Evolutionary conservation across 1,140 invertebrate species (phyloP).

Genomic region (Drosophila serrata): DNA sequence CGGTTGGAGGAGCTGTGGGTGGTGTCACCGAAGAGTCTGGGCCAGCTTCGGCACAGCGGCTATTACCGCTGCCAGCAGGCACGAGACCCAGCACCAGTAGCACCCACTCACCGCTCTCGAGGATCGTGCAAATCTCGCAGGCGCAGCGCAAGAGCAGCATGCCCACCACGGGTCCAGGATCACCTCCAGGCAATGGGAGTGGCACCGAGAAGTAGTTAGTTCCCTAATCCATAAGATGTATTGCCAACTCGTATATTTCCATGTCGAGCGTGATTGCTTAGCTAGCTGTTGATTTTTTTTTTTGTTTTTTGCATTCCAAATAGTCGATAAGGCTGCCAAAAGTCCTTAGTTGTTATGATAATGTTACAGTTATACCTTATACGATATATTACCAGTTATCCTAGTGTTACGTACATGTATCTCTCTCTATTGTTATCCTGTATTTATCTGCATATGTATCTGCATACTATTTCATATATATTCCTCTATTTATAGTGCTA

Average conservation of each 20-base stretch:
- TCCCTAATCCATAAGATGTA: slow-evolving; percentile 13
- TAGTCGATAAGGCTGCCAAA: slow-evolving; percentile 45
- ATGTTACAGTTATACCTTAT: slow-evolving; percentile 12
- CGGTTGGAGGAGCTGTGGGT: neutral
- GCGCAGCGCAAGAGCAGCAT: slow-evolving; percentile 83
- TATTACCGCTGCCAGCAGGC: slow-evolving; percentile 52
- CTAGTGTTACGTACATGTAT: slow-evolving; percentile 38
- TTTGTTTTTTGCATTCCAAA: slow-evolving; percentile 3
- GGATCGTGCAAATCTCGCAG: slow-evolving; percentile 83
- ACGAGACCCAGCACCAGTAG: slow-evolving; percentile 75
- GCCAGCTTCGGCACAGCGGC: slow-evolving; percentile 42
- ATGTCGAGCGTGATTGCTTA: slow-evolving; percentile 8
- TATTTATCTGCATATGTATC: slow-evolving; percentile 32
- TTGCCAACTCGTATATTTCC: slow-evolving; percentile 33
- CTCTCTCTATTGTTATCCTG: slow-evolving; percentile 38
- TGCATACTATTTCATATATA: slow-evolving; percentile 17
- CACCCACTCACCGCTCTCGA: slow-evolving; percentile 80
- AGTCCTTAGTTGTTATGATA: slow-evolving; percentile 41
- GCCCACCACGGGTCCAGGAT: slow-evolving; percentile 35
- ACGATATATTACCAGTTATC: slow-evolving; percentile 23
- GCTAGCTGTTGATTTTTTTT: slow-evolving; percentile 5
- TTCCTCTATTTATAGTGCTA: slow-evolving; percentile 33
- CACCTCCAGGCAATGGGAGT: neutral
- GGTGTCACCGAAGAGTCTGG: slow-evolving; percentile 36
- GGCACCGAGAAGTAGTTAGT: slow-evolving; percentile 15